These are phyloP conservation scores for Nebria ingens DNA, from an alignment of 1,140 invertebrate species.

Conservation along the genomic window DNA sequence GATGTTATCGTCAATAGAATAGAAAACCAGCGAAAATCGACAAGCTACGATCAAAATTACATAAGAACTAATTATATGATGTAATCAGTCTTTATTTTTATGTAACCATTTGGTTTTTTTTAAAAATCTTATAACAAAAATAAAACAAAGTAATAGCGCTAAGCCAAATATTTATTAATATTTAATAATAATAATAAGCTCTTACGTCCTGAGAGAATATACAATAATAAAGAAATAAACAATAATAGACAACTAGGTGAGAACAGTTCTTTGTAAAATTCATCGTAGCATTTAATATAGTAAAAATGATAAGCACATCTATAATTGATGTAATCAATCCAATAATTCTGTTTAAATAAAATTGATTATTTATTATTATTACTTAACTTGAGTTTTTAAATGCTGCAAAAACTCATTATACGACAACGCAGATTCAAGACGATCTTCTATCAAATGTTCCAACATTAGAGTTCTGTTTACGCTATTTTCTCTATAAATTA, in stretches of 20 bases:
- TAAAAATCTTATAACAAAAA: background rate
- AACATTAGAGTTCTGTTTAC: constrained; percentile 70
- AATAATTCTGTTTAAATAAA: too few species aligned
- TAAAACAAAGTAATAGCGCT: too few species aligned
- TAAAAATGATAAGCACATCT: background rate
- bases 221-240: background rate
- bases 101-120: background rate
- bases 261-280: too few species aligned
- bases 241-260: background rate
- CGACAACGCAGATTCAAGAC: constrained; percentile 84
- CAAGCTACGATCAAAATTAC: background rate
- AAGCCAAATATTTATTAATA: constrained; percentile 1
- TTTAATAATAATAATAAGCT: background rate
- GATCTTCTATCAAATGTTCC: constrained; percentile 86
- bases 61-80: too few species aligned
- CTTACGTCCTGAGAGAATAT: background rate
- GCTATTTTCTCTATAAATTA: constrained; percentile 73
- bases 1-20: too few species aligned
- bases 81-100: constrained; percentile 1
- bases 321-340: too few species aligned
- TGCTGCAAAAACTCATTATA: constrained; percentile 98
- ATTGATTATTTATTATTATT: constrained; percentile 13
- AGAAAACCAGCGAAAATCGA: background rate
- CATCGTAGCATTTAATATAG: background rate
- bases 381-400: constrained; percentile 84